A percentile compares a stretch with the other conserved stretches of the same genome.
phyloP scores from a whole-genome alignment of 2,888 invertebrate genomes.

The Capitulum mitella region DNA sequence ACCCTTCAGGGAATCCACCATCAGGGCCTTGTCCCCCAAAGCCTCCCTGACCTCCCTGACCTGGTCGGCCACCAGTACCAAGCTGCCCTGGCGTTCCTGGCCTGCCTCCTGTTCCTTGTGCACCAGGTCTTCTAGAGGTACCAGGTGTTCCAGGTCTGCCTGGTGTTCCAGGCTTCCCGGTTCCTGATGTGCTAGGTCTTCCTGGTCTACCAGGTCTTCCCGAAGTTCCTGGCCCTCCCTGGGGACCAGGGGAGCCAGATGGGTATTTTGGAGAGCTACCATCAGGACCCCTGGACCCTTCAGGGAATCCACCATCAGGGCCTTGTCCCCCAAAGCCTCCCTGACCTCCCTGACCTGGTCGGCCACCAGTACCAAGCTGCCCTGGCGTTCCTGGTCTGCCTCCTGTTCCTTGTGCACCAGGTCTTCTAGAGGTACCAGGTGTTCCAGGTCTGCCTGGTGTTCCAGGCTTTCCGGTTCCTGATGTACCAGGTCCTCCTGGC shows the following conservation, averaged over 20 bases:
- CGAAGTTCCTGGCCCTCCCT: not conserved
- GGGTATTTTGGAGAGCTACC: no score
- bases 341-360: no score
- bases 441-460: no score
- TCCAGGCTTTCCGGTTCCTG: conserved; percentile 20
- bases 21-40: not conserved
- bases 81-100: no score
- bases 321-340: not conserved
- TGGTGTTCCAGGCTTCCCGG: conserved; percentile 25
- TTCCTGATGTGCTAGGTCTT: not conserved
- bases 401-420: no score
- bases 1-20: not conserved
- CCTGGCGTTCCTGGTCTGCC: no score
- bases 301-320: not conserved
- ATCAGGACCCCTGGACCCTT: not conserved
- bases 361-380: no score
- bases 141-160: not conserved
- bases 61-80: no score
- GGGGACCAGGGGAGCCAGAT: no score
- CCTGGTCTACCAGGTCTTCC: conserved; percentile 21
- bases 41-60: no score
- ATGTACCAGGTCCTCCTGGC: no score
- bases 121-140: conserved; percentile 27
- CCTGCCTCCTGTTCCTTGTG: no score
- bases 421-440: not conserved